Conservation (phyloP, 2,888 invertebrate genomes). For the Aporophyla nigra region DNA sequence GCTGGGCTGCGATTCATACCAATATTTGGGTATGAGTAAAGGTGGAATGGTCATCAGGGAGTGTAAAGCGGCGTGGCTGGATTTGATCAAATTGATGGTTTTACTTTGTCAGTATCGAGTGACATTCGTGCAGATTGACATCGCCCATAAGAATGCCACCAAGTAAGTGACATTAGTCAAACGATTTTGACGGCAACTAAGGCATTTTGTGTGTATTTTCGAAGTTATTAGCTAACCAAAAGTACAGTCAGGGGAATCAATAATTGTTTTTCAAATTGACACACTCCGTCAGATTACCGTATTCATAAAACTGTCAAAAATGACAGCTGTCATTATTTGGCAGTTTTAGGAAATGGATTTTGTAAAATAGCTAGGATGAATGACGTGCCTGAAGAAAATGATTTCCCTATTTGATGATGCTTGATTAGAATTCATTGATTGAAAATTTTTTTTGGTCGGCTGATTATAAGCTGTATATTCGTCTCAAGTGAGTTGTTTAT, state of each 20-base stretch:
- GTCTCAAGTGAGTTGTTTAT: background rate
- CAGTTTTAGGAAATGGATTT: background rate
- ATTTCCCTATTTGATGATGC: background rate
- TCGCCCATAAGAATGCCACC: constrained; percentile 76
- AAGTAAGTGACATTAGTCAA: constrained; percentile 77
- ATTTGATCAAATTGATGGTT: constrained; percentile 73
- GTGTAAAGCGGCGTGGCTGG: constrained; percentile 77
- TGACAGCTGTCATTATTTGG: background rate
- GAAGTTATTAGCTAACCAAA: background rate
- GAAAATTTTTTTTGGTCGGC: background rate
- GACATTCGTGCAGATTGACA: constrained; percentile 73
- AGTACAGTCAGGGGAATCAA: background rate
- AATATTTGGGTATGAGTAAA: constrained; percentile 78
- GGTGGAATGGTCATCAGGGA: constrained; percentile 79
- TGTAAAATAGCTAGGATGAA: background rate
- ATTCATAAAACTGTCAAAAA: background rate
- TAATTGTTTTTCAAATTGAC: background rate
- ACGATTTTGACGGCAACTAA: background rate
- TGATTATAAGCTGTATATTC: background rate
- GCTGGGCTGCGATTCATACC: constrained; percentile 70
- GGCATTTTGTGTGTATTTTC: background rate
- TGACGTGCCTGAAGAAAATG: background rate
- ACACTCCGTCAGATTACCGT: background rate
- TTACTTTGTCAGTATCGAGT: constrained; percentile 71
- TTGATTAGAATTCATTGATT: background rate